These are phyloP conservation scores for Lathamus discolor DNA, from an alignment of 2,113 vertebrate species.

Conservation along the genomic window DNA sequence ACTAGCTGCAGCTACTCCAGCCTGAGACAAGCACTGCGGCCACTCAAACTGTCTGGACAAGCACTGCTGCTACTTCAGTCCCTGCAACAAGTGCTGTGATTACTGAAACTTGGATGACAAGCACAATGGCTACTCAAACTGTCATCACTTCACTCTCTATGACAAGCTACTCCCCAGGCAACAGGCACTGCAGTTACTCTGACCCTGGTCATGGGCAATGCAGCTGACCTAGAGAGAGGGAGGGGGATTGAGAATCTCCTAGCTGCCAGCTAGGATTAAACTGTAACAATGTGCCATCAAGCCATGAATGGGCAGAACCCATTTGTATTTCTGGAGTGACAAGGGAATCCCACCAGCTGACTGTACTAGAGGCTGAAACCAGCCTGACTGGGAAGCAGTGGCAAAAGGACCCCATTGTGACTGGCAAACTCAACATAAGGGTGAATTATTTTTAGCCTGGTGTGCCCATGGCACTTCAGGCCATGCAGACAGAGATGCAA, in stretches of 20 bases:
- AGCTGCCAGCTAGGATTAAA: neutral
- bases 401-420: neutral
- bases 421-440: neutral
- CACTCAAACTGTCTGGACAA: neutral
- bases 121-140: neutral
- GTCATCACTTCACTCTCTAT: neutral
- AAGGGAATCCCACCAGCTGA: neutral
- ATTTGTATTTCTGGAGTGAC: too few species aligned
- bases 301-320: neutral
- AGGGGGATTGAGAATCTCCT: neutral
- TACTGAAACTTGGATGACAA: neutral
- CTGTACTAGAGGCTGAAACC: neutral
- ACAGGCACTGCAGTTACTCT: neutral
- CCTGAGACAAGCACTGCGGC: neutral
- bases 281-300: neutral
- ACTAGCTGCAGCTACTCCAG: neutral
- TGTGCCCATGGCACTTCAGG: neutral
- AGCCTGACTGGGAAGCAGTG: neutral
- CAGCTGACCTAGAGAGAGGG: neutral
- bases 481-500: neutral
- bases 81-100: neutral
- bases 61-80: neutral
- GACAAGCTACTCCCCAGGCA: neutral
- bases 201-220: neutral
- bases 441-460: neutral